Evolutionary conservation across 37 sponge, comb jelly and placozoan species (phyloP), one percentile per base, ranked within the genome.

Genomic region (Bolinopsis microptera): DNA sequence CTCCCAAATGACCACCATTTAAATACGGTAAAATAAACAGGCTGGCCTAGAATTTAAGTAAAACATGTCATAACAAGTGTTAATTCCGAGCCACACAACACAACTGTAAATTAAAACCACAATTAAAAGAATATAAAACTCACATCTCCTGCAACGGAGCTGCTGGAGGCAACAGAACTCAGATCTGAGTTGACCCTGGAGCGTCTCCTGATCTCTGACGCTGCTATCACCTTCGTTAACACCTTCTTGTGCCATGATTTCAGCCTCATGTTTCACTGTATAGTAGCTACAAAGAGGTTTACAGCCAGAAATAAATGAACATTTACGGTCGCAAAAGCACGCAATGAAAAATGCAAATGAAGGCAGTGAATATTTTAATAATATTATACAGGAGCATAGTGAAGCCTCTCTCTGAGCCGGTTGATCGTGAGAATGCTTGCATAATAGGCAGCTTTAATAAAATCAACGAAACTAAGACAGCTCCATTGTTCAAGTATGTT

Each of bases 241-340:
- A 86, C 31, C 61, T 86, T 86, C 90, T 86, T 86, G 26, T 86
- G 90, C 90, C 90, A 86, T 8, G 36, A 27, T 30, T 86, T 86
- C 90, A 86, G 34, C 0, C 8, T 18, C 90, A 86, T 86, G 61
- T 5, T 48, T 48, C 13, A 48, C 61, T 18, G 61, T 13, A 13
- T 18, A 48, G 61, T 48, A 48, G 61, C 61, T 48, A 13, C 61
- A 48, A 48, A 48, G 61, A 5, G 9, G 61, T 18, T 48, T 13
- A 48, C 61, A 18, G 13, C 13, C 61, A 48, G 61, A 48, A 13
- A 48, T 18, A 48, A 13, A 13, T 5, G 13, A 13, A 48, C 5
- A 48, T 5, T 48, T 48, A 5, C 61, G 61, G 61, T 13, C 61
- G 61, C 9, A 5, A 48, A 48, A 48, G 5, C 5, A 18, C 61